Percentiles rank a stretch among this genome's conserved stretches.
These are phyloP conservation scores for Anolis carolinensis DNA, from an alignment of 2,113 vertebrate genomes.

Conservation along the genomic window DNA sequence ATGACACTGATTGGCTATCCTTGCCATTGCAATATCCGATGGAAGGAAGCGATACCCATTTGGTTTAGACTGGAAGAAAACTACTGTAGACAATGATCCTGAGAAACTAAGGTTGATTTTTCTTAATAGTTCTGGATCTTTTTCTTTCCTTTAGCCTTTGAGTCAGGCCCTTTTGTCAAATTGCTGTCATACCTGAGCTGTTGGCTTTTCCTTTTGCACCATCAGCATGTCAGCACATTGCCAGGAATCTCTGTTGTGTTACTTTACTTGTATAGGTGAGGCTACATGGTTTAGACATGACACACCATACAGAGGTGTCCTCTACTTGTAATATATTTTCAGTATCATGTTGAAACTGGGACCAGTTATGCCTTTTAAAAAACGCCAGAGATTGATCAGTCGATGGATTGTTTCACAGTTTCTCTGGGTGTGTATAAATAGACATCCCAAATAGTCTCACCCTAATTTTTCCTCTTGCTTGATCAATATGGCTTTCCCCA, in stretches of 20 bases:
- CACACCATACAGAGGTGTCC: background rate
- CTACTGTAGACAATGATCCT: background rate
- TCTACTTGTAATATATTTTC: no score
- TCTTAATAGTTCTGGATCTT: background rate
- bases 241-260: background rate
- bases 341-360: no score
- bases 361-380: no score
- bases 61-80: background rate
- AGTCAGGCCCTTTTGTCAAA: background rate
- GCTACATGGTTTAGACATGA: background rate
- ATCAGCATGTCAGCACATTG: background rate
- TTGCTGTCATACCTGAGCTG: background rate
- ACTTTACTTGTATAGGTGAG: background rate
- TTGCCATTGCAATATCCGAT: background rate
- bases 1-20: background rate
- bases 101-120: background rate
- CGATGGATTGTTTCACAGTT: no score
- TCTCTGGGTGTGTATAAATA: no score
- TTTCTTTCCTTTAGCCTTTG: background rate
- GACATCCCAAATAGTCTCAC: no score
- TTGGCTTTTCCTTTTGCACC: background rate
- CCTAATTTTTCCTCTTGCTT: no score
- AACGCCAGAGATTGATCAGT: no score
- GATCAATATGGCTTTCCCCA: background rate
- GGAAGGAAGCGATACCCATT: background rate